Conservation (phyloP, 2,797 vertebrate species). For the Halcyon leucocephala region DNA sequence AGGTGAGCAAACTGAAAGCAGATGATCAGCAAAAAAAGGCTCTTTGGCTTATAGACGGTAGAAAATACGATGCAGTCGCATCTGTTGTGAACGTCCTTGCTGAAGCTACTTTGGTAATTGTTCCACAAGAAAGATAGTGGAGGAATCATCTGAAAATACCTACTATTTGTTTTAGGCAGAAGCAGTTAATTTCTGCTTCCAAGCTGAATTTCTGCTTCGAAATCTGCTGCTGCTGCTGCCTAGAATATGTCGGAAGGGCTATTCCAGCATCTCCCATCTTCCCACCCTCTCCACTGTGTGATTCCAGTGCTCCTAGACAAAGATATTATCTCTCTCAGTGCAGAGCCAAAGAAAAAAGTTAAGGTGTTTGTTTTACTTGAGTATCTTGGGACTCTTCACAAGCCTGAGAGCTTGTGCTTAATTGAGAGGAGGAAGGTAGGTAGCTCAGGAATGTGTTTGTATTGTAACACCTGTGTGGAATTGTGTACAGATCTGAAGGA, state of each 20-base stretch:
- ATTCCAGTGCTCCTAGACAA: neutral
- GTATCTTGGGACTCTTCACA: neutral
- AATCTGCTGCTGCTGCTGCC: neutral
- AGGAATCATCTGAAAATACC: neutral
- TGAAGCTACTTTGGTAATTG: neutral
- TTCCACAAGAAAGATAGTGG: neutral
- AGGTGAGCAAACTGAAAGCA: neutral
- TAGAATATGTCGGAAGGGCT: neutral
- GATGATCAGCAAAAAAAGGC: neutral
- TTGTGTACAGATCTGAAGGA: neutral
- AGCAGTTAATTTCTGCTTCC: neutral
- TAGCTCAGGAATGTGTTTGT: neutral
- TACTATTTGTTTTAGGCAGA: neutral
- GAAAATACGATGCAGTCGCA: neutral
- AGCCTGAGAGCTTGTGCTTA: neutral
- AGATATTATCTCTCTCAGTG: neutral
- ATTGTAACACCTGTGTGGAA: neutral
- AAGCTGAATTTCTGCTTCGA: neutral
- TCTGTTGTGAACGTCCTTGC: neutral
- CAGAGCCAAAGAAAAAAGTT: neutral
- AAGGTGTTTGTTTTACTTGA: neutral
- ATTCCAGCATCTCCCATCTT: fast-evolving
- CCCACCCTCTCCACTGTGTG: neutral
- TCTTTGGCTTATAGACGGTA: neutral
- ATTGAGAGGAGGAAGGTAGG: neutral